Evolutionary conservation across 2,797 vertebrate species (phyloP).

Genomic region (Lycodopsis pacificus): DNA sequence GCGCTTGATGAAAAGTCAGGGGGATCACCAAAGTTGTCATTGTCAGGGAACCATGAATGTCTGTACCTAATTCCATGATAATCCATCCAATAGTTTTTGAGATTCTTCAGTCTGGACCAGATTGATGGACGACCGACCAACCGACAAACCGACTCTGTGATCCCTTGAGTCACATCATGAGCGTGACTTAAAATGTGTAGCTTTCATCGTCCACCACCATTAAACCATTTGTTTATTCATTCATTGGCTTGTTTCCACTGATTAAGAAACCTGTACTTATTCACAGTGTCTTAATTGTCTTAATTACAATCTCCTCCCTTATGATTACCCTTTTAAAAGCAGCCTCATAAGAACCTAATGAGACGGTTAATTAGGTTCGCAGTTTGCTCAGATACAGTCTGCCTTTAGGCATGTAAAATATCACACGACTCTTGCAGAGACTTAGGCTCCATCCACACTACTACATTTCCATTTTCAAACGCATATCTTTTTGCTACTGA

Average conservation of each 20-base stretch:
- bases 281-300: slow-evolving; percentile 11
- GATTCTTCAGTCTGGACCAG: not conserved
- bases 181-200: not conserved
- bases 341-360: slow-evolving; percentile 5
- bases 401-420: not conserved
- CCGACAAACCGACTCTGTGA: not conserved
- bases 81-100: not conserved
- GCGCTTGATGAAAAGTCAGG: no score
- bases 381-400: not conserved
- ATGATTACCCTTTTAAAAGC: not conserved
- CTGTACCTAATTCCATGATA: not conserved
- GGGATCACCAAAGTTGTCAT: not conserved
- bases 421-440: not conserved
- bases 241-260: slow-evolving; percentile 9
- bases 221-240: no score
- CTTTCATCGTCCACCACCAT: not conserved
- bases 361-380: not conserved
- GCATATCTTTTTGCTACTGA: no score
- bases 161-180: not conserved
- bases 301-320: slow-evolving; percentile 9
- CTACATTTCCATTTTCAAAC: no score
- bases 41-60: not conserved
- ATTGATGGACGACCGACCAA: not conserved
- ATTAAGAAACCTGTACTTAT: not conserved
- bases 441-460: no score